Conservation (phyloP, 2,888 invertebrate species). For the Calliscelio sp. region DNA sequence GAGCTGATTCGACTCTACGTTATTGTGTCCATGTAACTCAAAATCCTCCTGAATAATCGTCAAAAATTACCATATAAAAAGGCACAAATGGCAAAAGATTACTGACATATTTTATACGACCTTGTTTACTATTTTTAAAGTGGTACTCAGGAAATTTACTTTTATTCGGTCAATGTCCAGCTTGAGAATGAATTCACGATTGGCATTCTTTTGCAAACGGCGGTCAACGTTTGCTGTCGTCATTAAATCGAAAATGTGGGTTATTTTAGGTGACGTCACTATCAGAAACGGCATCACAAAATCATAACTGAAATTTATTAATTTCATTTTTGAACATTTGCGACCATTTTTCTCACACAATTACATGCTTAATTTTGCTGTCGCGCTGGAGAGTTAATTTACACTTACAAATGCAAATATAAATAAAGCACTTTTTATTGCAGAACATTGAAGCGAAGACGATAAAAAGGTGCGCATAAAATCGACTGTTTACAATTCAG, state of each 20-base stretch:
- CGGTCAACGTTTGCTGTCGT: conserved; percentile 27
- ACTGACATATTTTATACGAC: too few relatives aligned
- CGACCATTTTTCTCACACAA: too few relatives aligned
- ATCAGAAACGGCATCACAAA: too few relatives aligned
- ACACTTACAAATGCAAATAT: too few relatives aligned
- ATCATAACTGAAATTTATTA: not conserved
- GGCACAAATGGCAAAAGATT: too few relatives aligned
- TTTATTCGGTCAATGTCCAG: conserved; percentile 61
- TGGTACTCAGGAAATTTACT: conserved; percentile 52
- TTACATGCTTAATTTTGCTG: too few relatives aligned
- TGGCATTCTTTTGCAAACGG: conserved; percentile 39
- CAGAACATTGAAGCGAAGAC: not conserved
- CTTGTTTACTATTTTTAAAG: conserved; percentile 52
- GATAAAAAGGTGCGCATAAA: conserved; percentile 28
- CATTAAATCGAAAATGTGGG: conserved; percentile 52
- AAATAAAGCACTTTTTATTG: not conserved
- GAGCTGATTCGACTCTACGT: not conserved
- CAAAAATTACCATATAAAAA: conserved; percentile 11
- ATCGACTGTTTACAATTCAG: conserved; percentile 21
- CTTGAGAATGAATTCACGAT: conserved; percentile 39
- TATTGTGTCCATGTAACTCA: not conserved
- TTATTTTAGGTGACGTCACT: conserved; percentile 40
- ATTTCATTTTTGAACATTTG: not conserved
- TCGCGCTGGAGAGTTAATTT: too few relatives aligned
- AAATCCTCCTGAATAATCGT: not conserved